A percentile compares a stretch with the other conserved stretches of the same genome.
phyloP scores from a whole-genome alignment of 2,888 invertebrate genomes.

The Tetrapedia diversipes region DNA sequence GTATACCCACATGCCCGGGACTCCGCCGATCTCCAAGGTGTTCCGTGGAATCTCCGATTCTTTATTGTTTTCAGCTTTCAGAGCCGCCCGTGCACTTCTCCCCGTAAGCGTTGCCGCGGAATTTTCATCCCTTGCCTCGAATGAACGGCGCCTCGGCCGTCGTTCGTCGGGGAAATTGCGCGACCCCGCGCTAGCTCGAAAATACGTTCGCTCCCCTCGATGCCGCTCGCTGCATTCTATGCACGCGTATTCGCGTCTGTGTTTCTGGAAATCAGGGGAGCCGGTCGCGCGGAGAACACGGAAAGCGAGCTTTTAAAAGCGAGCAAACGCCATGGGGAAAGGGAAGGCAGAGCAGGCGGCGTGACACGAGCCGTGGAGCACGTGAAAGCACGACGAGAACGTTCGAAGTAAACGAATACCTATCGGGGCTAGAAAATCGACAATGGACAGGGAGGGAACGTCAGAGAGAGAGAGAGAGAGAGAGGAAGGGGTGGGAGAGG shows the following conservation, averaged over 20 bases:
- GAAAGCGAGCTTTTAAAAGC: constrained; percentile 24
- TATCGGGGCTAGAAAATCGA: constrained; percentile 38
- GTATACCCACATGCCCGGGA: constrained; percentile 49
- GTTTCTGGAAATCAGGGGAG: constrained; percentile 5
- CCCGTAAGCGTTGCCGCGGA: not conserved
- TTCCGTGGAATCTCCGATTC: constrained; percentile 53
- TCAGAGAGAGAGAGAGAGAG: not conserved
- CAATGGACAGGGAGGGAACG: not conserved
- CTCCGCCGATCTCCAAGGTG: constrained; percentile 40
- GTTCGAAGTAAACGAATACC: constrained; percentile 30
- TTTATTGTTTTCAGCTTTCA: constrained; percentile 25
- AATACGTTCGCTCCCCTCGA: not conserved
- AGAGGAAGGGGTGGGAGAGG: not conserved
- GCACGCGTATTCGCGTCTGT: not conserved
- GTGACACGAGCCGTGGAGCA: constrained; percentile 32
- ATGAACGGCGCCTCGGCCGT: too few species aligned
- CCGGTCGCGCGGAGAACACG: constrained; percentile 3
- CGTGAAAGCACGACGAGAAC: constrained; percentile 46
- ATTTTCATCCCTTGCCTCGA: not conserved
- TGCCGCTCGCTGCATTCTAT: not conserved
- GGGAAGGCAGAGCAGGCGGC: not conserved
- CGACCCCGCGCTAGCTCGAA: not conserved
- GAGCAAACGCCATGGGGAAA: constrained; percentile 2
- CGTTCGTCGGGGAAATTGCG: not conserved
- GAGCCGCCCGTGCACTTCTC: not conserved